Evolutionary conservation across 2,113 vertebrate genomes (phyloP).

Genomic region (Vulpes vulpes): DNA sequence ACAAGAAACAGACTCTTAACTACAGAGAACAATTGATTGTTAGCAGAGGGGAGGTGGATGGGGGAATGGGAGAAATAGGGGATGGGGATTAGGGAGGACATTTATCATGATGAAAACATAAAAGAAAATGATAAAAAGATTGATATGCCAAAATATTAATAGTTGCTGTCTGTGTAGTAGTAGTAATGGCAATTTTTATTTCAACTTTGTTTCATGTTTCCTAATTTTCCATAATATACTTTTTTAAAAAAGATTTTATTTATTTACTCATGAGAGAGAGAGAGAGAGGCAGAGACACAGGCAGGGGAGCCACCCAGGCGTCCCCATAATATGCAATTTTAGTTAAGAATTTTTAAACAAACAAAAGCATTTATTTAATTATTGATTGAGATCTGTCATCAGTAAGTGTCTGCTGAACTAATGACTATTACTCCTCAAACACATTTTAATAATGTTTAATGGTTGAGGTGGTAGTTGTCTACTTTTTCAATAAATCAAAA

Average conservation of each 20-base stretch:
- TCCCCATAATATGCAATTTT: neutral
- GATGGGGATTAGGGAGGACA: neutral
- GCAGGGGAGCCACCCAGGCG: no score
- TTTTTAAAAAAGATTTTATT: no score
- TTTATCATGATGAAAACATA: neutral
- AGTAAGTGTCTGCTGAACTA: conserved; percentile 6
- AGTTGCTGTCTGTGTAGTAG: neutral
- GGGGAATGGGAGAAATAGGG: neutral
- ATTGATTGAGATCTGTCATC: neutral
- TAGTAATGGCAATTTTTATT: neutral
- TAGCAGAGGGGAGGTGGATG: neutral
- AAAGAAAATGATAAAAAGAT: neutral
- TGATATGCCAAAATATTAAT: neutral
- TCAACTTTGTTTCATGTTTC: neutral
- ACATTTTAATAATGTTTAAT: conserved; percentile 2
- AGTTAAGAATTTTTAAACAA: neutral
- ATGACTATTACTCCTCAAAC: neutral
- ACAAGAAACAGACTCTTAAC: neutral
- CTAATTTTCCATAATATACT: neutral
- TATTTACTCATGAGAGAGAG: no score
- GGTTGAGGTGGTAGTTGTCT: neutral
- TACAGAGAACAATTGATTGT: neutral
- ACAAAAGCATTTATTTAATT: neutral
- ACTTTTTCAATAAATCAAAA: neutral
- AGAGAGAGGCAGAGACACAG: no score